Percentiles rank a stretch among this genome's conserved stretches.
Conservation (phyloP, 2,113 vertebrate species). For the Platanista minor region DNA sequence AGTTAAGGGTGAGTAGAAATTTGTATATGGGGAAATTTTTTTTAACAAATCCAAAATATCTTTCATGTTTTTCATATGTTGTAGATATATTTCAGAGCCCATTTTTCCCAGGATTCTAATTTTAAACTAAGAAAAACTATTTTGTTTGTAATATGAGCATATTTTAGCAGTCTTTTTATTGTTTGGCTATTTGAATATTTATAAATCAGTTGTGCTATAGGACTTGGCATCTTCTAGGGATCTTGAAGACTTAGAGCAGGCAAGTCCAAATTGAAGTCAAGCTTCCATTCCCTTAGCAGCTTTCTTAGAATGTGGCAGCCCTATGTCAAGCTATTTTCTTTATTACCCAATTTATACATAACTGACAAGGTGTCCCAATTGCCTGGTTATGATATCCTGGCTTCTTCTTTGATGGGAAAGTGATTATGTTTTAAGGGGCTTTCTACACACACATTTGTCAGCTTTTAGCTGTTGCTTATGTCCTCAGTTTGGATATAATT, state of each 20-base stretch:
- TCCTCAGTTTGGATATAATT: constrained; percentile 60
- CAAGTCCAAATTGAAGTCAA: not conserved
- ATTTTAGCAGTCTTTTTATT: not conserved
- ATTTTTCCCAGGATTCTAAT: not conserved
- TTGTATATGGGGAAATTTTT: not conserved
- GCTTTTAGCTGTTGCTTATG: constrained; percentile 36
- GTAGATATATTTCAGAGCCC: not conserved
- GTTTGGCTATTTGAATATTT: not conserved
- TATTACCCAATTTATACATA: constrained; percentile 31
- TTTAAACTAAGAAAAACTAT: not conserved
- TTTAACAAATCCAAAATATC: not conserved
- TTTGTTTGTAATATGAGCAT: not conserved
- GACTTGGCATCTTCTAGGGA: not conserved
- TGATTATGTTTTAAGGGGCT: constrained; percentile 45
- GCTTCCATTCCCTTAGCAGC: not conserved
- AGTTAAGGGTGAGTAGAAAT: not conserved
- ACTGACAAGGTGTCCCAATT: constrained; percentile 30
- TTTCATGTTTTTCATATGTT: not conserved
- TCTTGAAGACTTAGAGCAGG: not conserved
- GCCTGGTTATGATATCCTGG: constrained; percentile 26
- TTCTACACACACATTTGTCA: constrained; percentile 24
- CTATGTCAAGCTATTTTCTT: constrained; percentile 48
- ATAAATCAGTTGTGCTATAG: not conserved
- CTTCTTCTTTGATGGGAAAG: constrained; percentile 49
- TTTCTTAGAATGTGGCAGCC: not conserved